Evolutionary conservation across 2,113 vertebrate genomes (phyloP).

Genomic region (Nipponia nippon): DNA sequence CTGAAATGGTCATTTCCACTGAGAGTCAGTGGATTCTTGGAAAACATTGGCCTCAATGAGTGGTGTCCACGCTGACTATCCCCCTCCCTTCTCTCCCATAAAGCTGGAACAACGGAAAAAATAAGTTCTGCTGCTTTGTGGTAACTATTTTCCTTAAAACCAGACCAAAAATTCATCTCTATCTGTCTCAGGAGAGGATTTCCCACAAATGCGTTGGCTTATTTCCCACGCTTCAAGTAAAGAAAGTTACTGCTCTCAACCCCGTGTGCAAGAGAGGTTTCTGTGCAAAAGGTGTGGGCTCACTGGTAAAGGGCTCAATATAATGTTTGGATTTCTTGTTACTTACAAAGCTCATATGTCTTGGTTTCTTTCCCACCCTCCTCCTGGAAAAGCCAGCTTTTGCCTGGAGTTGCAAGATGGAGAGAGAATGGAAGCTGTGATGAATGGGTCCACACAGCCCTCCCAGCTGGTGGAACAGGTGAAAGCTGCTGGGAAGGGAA

Average conservation of each 20-base stretch:
- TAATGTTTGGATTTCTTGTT: neutral
- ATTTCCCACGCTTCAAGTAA: neutral
- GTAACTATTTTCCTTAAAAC: neutral
- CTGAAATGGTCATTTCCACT: neutral
- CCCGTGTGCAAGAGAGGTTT: neutral
- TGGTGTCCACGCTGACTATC: neutral
- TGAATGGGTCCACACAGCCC: slow-evolving; percentile 20
- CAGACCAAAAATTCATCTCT: neutral
- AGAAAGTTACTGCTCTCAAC: neutral
- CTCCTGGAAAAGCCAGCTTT: neutral
- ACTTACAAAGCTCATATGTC: neutral
- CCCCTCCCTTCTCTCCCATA: neutral
- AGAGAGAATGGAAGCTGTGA: neutral
- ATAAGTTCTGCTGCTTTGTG: neutral
- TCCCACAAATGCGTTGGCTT: neutral
- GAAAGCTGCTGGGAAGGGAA: neutral
- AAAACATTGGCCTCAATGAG: neutral
- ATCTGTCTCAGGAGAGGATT: neutral
- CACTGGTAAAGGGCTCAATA: neutral
- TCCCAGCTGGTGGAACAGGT: slow-evolving; percentile 60
- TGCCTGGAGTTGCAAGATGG: neutral
- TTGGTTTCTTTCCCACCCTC: neutral
- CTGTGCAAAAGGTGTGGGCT: neutral
- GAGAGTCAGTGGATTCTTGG: neutral
- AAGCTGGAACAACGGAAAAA: neutral